Evolutionary conservation across 2,113 vertebrate species (phyloP).

Genomic region (Diglossa brunneiventris): DNA sequence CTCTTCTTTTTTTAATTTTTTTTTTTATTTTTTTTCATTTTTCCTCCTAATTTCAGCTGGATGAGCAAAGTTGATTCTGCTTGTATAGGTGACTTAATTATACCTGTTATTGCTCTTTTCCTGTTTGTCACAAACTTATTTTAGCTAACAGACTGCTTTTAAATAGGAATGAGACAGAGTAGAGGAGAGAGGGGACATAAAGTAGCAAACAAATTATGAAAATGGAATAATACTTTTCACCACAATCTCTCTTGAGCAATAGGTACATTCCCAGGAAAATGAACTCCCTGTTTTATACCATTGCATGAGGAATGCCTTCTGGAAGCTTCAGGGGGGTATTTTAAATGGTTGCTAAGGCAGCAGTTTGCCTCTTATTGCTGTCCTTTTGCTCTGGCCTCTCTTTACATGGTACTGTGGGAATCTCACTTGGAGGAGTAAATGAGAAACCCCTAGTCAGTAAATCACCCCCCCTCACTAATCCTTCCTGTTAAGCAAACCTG

Average conservation of each 20-base stretch:
- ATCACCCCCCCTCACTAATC: background rate
- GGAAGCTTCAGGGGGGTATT: background rate
- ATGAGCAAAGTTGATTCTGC: background rate
- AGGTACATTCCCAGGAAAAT: background rate
- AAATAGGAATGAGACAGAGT: background rate
- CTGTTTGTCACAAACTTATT: background rate
- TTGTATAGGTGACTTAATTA: background rate
- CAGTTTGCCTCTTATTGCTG: background rate
- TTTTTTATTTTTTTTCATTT: too few species aligned
- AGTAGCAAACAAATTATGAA: background rate
- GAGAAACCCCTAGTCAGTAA: background rate
- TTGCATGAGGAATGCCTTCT: background rate
- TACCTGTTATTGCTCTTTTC: background rate
- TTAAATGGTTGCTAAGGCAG: slow-evolving; percentile 24
- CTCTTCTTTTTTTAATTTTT: background rate
- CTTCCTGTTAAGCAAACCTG: slow-evolving; percentile 1
- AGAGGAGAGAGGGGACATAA: background rate
- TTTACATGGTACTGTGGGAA: background rate
- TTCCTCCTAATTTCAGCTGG: background rate
- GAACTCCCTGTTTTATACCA: background rate
- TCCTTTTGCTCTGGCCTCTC: background rate
- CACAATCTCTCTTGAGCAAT: background rate
- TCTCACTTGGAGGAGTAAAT: background rate
- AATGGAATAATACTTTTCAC: background rate
- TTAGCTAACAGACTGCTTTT: background rate